Evolutionary conservation across 2,888 invertebrate genomes (phyloP).

Genomic region (Lysandra coridon): DNA sequence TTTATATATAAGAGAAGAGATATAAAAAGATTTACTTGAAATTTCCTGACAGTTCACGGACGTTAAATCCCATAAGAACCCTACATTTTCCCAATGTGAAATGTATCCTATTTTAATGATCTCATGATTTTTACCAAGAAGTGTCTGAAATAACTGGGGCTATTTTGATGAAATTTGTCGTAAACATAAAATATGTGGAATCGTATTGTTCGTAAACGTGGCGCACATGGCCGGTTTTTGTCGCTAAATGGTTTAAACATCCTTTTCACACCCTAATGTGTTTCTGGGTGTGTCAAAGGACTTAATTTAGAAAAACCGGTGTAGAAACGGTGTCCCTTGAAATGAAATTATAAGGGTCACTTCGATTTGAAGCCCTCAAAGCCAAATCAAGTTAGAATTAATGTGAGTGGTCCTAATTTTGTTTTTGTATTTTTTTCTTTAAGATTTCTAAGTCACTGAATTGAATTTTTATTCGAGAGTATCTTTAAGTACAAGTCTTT

Average conservation of each 20-base stretch:
- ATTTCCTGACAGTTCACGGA: too few relatives aligned
- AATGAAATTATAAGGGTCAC: slow-evolving; percentile 13
- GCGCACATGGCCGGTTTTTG: neutral
- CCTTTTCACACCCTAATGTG: slow-evolving; percentile 10
- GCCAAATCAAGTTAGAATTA: neutral
- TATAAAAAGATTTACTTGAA: too few relatives aligned
- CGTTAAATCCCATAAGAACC: too few relatives aligned
- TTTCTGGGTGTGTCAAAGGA: neutral
- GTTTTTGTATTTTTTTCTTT: neutral
- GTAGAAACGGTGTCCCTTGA: neutral
- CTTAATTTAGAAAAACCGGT: neutral
- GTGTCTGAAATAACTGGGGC: too few relatives aligned
- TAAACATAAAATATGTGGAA: too few relatives aligned
- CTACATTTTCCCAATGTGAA: too few relatives aligned
- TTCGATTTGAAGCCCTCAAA: neutral
- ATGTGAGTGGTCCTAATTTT: slow-evolving; percentile 2
- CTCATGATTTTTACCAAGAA: too few relatives aligned
- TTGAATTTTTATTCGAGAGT: neutral
- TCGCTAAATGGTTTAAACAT: neutral
- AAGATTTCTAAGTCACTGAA: neutral
- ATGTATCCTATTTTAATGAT: too few relatives aligned
- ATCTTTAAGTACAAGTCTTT: neutral
- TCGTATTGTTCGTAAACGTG: too few relatives aligned
- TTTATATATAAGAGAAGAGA: too few relatives aligned
- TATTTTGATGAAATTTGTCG: too few relatives aligned